Conservation (phyloP, 1,140 invertebrate species). For the Matsumurasca onukii region DNA sequence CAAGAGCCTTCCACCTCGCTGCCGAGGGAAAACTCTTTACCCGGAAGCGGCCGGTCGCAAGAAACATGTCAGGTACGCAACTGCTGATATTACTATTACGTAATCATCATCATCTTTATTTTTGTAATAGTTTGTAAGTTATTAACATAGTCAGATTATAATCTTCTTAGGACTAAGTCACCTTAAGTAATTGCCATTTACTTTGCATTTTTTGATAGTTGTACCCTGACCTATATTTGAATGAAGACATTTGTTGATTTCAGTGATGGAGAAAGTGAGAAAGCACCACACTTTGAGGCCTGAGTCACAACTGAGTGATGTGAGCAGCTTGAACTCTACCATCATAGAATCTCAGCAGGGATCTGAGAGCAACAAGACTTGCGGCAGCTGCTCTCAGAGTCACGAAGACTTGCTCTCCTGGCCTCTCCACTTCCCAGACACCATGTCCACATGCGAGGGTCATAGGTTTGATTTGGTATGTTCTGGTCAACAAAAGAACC, state of each 20-base stretch:
- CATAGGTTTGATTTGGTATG: conserved; percentile 15
- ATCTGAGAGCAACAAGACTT: neutral
- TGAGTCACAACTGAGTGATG: conserved; percentile 59
- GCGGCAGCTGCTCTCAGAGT: conserved; percentile 16
- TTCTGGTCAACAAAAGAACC: neutral
- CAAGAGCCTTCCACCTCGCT: conserved; percentile 69
- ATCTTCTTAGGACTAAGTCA: no score
- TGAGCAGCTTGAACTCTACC: conserved; percentile 51
- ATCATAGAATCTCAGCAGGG: conserved; percentile 3
- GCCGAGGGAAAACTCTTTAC: conserved; percentile 66
- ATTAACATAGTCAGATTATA: no score
- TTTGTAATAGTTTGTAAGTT: no score
- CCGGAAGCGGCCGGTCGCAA: conserved; percentile 47
- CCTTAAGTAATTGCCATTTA: no score
- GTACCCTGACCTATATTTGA: no score
- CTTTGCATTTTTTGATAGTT: no score
- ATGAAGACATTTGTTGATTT: no score
- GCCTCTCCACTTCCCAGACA: conserved; percentile 8
- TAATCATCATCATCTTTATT: no score
- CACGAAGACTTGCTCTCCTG: conserved; percentile 37
- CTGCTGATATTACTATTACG: conserved; percentile 21
- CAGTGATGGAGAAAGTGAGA: conserved; percentile 60
- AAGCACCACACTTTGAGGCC: conserved; percentile 54
- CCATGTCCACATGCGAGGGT: neutral
- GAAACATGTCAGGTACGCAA: conserved; percentile 51